Conservation (phyloP, 2,888 invertebrate species). For the Drosophila suboccidentalis region DNA sequence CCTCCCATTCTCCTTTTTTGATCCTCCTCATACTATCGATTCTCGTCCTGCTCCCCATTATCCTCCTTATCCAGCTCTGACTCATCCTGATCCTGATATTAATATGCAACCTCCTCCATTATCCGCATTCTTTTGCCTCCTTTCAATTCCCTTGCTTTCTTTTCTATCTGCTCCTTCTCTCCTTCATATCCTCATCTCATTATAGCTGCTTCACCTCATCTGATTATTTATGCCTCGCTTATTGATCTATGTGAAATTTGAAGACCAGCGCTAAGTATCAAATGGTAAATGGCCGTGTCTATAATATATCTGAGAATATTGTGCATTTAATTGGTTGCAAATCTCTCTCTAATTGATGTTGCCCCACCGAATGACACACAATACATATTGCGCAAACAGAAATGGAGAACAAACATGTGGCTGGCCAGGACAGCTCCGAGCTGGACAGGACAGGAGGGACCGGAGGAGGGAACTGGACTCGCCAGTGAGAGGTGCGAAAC, state of each 20-base stretch:
- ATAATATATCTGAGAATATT: slow-evolving; percentile 9
- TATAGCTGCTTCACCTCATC: too few relatives aligned
- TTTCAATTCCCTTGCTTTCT: too few relatives aligned
- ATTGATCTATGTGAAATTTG: neutral
- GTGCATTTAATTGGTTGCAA: slow-evolving; percentile 37
- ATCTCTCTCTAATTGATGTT: slow-evolving; percentile 50
- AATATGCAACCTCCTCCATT: too few relatives aligned
- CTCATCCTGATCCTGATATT: too few relatives aligned
- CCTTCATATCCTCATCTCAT: too few relatives aligned
- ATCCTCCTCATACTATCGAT: too few relatives aligned
- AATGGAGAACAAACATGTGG: slow-evolving; percentile 45
- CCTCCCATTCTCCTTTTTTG: neutral
- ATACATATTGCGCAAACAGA: slow-evolving; percentile 33
- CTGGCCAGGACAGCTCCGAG: slow-evolving; percentile 2
- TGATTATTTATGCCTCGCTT: too few relatives aligned
- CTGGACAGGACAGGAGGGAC: neutral
- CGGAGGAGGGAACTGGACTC: neutral
- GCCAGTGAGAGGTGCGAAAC: slow-evolving; percentile 70
- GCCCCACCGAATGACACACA: slow-evolving; percentile 13
- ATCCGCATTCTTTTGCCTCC: too few relatives aligned
- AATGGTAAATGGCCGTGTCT: neutral
- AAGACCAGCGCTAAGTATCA: neutral
- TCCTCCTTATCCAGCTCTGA: too few relatives aligned
- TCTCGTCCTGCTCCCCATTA: too few relatives aligned
- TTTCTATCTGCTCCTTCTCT: too few relatives aligned